phyloP scores from a whole-genome alignment of 2,888 invertebrate genomes.

The Latrodectus hesperus region DNA sequence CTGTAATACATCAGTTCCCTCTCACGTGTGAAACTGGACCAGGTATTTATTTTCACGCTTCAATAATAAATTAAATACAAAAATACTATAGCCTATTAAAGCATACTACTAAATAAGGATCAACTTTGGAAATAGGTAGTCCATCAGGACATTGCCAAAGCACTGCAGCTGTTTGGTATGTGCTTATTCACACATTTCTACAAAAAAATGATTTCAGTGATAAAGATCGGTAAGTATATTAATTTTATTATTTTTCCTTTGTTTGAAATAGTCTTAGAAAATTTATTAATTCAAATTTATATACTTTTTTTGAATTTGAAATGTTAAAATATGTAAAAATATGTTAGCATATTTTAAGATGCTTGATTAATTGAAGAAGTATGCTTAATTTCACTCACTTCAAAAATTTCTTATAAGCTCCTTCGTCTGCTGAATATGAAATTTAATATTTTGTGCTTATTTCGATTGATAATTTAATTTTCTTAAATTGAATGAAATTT shows the following conservation, averaged over 20 bases:
- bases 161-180: slow-evolving; percentile 77
- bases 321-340: not conserved
- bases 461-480: no score
- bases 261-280: not conserved
- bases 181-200: slow-evolving; percentile 72
- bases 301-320: not conserved
- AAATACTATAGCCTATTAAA: not conserved
- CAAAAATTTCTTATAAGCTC: no score
- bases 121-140: slow-evolving; percentile 73
- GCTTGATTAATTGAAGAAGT: no score
- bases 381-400: no score
- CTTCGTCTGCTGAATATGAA: no score
- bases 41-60: slow-evolving; percentile 73
- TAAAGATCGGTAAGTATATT: not conserved
- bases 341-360: not conserved
- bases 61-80: not conserved
- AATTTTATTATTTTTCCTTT: not conserved
- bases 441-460: no score
- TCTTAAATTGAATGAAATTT: no score
- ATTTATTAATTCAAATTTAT: not conserved
- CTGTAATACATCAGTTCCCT: slow-evolving; percentile 76
- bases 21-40: slow-evolving; percentile 85
- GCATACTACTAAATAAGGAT: not conserved
- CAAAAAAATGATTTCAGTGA: slow-evolving; percentile 4
- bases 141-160: slow-evolving; percentile 83